Conservation (phyloP, 2,888 invertebrate species). For the Scaptomyza reducta region DNA sequence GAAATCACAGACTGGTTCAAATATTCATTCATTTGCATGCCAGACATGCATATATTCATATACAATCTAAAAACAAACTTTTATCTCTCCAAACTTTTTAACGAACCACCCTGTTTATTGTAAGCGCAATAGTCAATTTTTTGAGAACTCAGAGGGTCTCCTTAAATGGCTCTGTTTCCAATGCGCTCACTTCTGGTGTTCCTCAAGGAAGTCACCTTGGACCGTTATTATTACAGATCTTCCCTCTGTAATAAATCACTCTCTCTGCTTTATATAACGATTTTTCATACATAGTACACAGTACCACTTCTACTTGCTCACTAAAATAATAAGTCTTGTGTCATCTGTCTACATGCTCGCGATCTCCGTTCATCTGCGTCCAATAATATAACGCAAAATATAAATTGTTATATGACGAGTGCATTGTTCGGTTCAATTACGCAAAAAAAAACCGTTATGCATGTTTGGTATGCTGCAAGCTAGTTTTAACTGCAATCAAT, state of each 20-base stretch:
- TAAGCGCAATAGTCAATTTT: slow-evolving; percentile 2
- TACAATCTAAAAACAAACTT: not conserved
- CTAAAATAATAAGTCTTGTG: too few relatives aligned
- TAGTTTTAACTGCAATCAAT: slow-evolving; percentile 44
- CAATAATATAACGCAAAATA: slow-evolving; percentile 4
- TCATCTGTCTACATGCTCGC: too few relatives aligned
- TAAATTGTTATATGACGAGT: slow-evolving; percentile 30
- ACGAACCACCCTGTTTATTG: slow-evolving; percentile 45
- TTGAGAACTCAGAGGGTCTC: too few relatives aligned
- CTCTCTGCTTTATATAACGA: too few relatives aligned
- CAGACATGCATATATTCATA: not conserved
- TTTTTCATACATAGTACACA: too few relatives aligned
- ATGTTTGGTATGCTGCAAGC: slow-evolving; percentile 29
- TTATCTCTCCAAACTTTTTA: slow-evolving; percentile 3
- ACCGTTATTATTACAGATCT: too few relatives aligned
- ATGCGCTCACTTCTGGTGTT: too few relatives aligned
- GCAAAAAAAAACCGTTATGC: slow-evolving; percentile 56
- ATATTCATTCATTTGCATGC: slow-evolving; percentile 41
- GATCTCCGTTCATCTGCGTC: too few relatives aligned
- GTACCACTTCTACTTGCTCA: too few relatives aligned
- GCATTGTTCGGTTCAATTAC: slow-evolving; percentile 37
- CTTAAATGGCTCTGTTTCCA: too few relatives aligned
- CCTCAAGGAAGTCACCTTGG: too few relatives aligned
- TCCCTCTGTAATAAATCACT: too few relatives aligned
- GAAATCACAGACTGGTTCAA: slow-evolving; percentile 47